Percentiles rank a stretch among this genome's conserved stretches.
These are phyloP conservation scores for Moxostoma hubbsi DNA, from an alignment of 2,797 vertebrate genomes.

Conservation along the genomic window DNA sequence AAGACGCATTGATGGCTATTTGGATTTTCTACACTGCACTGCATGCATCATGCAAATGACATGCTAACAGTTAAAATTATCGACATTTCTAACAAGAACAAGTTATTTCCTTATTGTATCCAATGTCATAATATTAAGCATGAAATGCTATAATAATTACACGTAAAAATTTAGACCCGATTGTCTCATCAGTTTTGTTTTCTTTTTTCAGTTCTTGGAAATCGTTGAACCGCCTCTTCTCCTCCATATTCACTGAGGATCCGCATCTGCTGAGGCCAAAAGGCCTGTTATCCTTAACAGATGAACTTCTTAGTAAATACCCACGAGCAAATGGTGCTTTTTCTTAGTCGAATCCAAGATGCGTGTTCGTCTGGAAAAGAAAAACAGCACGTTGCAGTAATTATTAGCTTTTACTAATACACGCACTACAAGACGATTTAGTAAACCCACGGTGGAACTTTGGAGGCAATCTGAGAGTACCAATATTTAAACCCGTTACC, in stretches of 20 bases:
- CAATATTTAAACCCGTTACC: slow-evolving; percentile 91
- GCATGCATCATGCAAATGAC: neutral
- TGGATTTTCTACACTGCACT: slow-evolving; percentile 9
- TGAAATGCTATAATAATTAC: neutral
- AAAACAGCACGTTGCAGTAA: slow-evolving; percentile 24
- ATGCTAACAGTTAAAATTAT: too few species aligned
- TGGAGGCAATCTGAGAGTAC: slow-evolving; percentile 82
- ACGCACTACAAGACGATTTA: slow-evolving; percentile 25
- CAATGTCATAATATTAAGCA: neutral
- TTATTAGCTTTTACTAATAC: slow-evolving; percentile 20
- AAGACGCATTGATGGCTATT: slow-evolving; percentile 22
- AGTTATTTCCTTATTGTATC: neutral
- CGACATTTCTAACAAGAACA: neutral
- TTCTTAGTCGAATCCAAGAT: neutral
- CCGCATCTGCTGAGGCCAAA: neutral
- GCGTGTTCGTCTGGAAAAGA: neutral
- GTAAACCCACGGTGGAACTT: slow-evolving; percentile 23
- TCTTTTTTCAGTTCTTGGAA: neutral
- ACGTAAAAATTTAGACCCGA: neutral
- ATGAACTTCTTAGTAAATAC: too few species aligned
- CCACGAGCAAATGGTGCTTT: neutral
- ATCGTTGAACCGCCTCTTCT: neutral
- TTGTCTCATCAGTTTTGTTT: neutral
- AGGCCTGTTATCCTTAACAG: too few species aligned
- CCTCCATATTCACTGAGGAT: neutral